Conservation (phyloP, 2,797 vertebrate genomes). For the Macropus fuliginosus region DNA sequence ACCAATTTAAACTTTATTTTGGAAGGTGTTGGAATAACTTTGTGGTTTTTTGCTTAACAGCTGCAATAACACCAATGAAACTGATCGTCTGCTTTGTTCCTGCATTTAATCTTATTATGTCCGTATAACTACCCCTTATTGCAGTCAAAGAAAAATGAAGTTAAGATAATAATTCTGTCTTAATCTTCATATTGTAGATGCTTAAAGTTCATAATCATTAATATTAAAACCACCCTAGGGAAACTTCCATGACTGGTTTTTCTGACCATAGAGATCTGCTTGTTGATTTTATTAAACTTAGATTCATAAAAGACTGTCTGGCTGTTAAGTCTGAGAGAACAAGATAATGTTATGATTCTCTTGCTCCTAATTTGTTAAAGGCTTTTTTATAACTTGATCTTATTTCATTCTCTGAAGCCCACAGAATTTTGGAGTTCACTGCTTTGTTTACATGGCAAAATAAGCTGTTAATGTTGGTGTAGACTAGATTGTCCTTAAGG, state of each 20-base stretch:
- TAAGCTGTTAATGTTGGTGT: background rate
- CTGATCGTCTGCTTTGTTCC: background rate
- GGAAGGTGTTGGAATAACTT: background rate
- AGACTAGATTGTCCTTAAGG: slow-evolving; percentile 24
- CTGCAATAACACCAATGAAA: no score
- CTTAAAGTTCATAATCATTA: slow-evolving; percentile 23
- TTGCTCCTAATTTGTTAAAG: background rate
- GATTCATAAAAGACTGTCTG: background rate
- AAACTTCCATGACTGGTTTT: background rate
- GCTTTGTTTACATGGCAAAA: background rate
- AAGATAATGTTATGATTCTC: background rate
- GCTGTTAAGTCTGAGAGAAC: background rate
- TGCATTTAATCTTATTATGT: no score
- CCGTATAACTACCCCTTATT: no score
- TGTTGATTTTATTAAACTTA: background rate
- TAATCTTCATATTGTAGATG: background rate
- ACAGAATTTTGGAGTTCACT: background rate
- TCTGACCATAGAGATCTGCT: slow-evolving; percentile 24
- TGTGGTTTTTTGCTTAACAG: no score
- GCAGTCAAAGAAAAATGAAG: background rate
- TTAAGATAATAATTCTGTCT: background rate
- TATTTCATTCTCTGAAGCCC: background rate
- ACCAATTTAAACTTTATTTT: background rate
- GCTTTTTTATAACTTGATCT: slow-evolving; percentile 1
- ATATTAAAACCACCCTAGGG: background rate